Conservation (phyloP, 2,888 invertebrate species). For the Cheilosia impressa region DNA sequence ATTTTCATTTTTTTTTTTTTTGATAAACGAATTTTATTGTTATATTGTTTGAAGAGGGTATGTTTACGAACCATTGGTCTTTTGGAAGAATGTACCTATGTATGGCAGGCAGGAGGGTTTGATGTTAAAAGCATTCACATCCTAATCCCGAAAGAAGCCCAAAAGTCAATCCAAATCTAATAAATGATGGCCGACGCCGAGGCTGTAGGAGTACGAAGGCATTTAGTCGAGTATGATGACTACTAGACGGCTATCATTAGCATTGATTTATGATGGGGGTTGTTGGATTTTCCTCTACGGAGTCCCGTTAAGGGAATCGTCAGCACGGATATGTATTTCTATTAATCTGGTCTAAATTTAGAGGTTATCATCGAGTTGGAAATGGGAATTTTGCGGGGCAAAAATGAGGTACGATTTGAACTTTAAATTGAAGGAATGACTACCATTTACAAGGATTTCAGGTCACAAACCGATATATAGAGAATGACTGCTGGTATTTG, state of each 20-base stretch:
- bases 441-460: not conserved
- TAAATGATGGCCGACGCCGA: constrained; percentile 81
- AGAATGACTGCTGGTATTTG: too few species aligned
- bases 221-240: constrained; percentile 51
- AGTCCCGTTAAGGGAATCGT: not conserved
- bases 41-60: constrained; percentile 19
- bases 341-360: not conserved
- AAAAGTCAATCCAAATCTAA: constrained; percentile 81
- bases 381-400: not conserved
- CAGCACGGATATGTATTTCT: not conserved
- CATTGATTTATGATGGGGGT: constrained; percentile 82
- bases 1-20: not conserved
- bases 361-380: not conserved
- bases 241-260: constrained; percentile 80
- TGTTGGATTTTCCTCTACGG: not conserved
- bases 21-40: constrained; percentile 2
- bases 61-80: constrained; percentile 18
- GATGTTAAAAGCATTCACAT: not conserved
- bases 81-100: not conserved
- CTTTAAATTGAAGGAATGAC: not conserved
- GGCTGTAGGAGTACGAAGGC: constrained; percentile 36
- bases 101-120: not conserved
- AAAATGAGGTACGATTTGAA: not conserved
- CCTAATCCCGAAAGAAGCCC: not conserved
- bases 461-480: too few species aligned